Evolutionary conservation across 1,140 invertebrate genomes (phyloP), one percentile per base, ranked within the genome.

Genomic region (Drosophila truncata): DNA sequence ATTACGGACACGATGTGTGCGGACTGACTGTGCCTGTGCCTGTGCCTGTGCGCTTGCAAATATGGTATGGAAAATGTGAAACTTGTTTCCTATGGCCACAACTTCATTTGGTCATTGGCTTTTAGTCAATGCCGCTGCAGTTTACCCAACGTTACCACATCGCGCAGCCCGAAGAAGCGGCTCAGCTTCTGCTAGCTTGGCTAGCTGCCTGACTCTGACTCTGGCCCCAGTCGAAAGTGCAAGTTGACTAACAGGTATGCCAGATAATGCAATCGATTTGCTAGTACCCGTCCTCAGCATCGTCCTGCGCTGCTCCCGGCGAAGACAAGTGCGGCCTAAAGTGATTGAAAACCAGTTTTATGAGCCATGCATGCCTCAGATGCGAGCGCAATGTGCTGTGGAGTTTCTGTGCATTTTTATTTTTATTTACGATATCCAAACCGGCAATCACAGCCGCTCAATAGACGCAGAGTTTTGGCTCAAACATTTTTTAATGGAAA

Each of bases 31-130:
- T 4, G 31, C 23, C n/a, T n/a, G n/a, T n/a, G n/a, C n/a, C n/a
- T n/a, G n/a, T n/a, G n/a, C n/a, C n/a, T 42, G 35, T 16, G 35
- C 13, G 46, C 44, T 49, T 35, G 20, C 52, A 37, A 59, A 72
- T 73, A 72, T 73, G 70, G 70, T 60, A 29, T 72, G 25, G 54
- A 77, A 78, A 79, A 88, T 61, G 77, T 67, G 74, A 88, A 88
- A 88, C 84, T 84, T 55, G 85, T 84, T 88, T 90, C 77, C 62
- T 57, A 77, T 74, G 77, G 64, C 49, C 58, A 73, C 73, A 65
- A 80, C 77, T 67, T 78, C 67, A 90, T 74, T 90, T 90, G 80
- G 84, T 90, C 85, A 90, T 90, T 88, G 84, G 80, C 84, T 88
- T 90, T 58, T 66, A 52, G 58, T 55, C 49, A 67, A 72, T 82